phyloP scores from a whole-genome alignment of 2,797 vertebrate species.

The Gallinago solitaria region DNA sequence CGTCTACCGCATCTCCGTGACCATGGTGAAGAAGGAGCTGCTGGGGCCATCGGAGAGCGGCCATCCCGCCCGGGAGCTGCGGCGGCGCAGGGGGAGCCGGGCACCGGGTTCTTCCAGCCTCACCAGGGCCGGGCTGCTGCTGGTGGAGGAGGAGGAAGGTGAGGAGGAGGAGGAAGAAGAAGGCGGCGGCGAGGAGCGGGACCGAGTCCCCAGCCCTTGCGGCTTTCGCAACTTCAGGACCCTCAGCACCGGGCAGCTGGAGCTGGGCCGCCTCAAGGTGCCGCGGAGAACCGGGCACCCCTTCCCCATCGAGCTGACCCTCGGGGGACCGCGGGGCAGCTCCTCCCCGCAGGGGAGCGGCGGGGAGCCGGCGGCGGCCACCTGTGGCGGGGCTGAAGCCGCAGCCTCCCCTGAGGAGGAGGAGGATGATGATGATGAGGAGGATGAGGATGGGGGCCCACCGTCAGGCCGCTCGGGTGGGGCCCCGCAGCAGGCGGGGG shows the following conservation, averaged over 20 bases:
- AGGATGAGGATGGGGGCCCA: too few relatives aligned
- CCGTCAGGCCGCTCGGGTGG: not conserved
- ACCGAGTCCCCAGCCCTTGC: conserved; percentile 52
- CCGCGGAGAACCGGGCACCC: not conserved
- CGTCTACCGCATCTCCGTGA: conserved; percentile 93
- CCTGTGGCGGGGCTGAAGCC: not conserved
- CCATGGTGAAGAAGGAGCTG: conserved; percentile 91
- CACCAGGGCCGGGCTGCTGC: conserved; percentile 45
- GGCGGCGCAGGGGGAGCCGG: not conserved
- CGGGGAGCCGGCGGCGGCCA: not conserved
- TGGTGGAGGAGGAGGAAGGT: conserved; percentile 81
- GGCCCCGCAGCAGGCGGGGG: not conserved
- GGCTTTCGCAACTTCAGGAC: conserved; percentile 86
- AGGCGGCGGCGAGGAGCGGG: conserved; percentile 50
- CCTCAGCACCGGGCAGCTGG: conserved; percentile 92
- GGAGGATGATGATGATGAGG: not conserved
- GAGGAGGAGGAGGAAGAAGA: conserved; percentile 67
- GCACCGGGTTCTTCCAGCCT: conserved; percentile 3
- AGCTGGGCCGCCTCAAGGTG: conserved; percentile 81
- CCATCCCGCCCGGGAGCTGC: not conserved
- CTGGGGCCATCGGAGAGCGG: conserved; percentile 59
- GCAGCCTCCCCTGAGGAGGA: not conserved
- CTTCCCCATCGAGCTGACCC: not conserved
- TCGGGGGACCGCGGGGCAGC: not conserved
- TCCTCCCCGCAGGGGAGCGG: not conserved